Base-by-base conservation (phyloP, 2,113 vertebrate species). In the Tragulus kanchil region DNA sequence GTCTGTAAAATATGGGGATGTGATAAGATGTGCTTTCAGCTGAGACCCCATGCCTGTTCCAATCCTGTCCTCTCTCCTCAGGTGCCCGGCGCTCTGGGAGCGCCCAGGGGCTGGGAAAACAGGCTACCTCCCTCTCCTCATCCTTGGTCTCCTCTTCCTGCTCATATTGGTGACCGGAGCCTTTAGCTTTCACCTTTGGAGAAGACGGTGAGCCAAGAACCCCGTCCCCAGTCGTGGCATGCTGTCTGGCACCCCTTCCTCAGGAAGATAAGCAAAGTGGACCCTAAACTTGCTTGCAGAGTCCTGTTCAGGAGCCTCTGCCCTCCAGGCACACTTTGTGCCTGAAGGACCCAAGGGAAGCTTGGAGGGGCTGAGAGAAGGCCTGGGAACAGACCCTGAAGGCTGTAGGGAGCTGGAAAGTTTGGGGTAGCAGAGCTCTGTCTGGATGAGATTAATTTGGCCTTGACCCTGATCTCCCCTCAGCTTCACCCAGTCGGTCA, bases 51-150 rank as follows among this genome's bases (percentile, higher is more conserved):
- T 45, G 89, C 65, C 96, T 96, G 54, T 98, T 45, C 26, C n/a
- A 52, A 98, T 54, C 36, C 31, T 81, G 31, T 3, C 45, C 93
- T 95, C 56, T 95, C 87, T 94, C 94, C 25, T 36, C 62, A 99
- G 99, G 97, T 94, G 98, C 98, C 84, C 98, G 82, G 19, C n/a
- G 62, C 13, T 98, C 98, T 52, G 97, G 71, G 87, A 64, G 79
- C 56, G 56, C 16, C 54, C 77, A 42, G 81, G 82, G 36, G 45
- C 73, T 11, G 1, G 90, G 25, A 96, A 90, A 81, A 94, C 97
- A 50, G 94, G 88, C 9, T 94, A 96, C 62, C 61, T 98, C 54
- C 95, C 96, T 67, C 95, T 98, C 65, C 90, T 98, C 83, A 95
- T 64, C 2, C 8, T 98, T 17, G 94, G 95, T 48, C 3, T 97